Conservation (phyloP, 2,888 invertebrate genomes). For the Gymnosoma rotundatum region DNA sequence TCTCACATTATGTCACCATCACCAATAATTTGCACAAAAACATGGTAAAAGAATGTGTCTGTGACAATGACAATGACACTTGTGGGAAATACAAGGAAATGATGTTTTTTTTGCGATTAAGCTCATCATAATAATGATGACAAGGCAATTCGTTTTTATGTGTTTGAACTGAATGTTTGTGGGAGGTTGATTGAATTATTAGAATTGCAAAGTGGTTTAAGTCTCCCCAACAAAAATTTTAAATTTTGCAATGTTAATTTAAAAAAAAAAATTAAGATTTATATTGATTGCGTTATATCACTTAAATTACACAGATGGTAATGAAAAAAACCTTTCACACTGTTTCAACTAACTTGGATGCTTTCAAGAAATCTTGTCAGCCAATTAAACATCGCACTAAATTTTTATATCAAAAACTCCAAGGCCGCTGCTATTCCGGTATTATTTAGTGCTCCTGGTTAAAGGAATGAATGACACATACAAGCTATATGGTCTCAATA, state of each 20-base stretch:
- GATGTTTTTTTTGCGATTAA: constrained; percentile 7
- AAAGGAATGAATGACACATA: no score
- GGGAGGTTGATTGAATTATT: constrained; percentile 32
- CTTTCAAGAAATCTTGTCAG: no score
- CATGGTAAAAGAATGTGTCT: constrained; percentile 47
- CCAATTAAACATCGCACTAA: no score
- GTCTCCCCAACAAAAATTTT: not conserved
- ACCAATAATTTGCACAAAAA: not conserved
- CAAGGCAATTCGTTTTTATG: constrained; percentile 22
- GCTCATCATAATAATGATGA: constrained; percentile 11
- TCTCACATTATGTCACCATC: constrained; percentile 5
- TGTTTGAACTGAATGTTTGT: constrained; percentile 25
- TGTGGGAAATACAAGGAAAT: constrained; percentile 52
- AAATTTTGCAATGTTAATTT: not conserved
- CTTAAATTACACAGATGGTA: no score
- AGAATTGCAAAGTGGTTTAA: not conserved
- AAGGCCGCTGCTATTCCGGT: no score
- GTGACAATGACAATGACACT: constrained; percentile 66
- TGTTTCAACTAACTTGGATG: no score
- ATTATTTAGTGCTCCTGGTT: no score
- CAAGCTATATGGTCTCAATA: no score
- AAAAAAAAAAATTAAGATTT: not conserved
- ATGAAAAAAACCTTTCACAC: no score
- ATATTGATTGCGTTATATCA: no score
- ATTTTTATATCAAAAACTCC: no score